A percentile compares a stretch with the other conserved stretches of the same genome.
These are phyloP conservation scores for Atherinosoma microstoma DNA, from an alignment of 2,797 vertebrate species.

Conservation along the genomic window DNA sequence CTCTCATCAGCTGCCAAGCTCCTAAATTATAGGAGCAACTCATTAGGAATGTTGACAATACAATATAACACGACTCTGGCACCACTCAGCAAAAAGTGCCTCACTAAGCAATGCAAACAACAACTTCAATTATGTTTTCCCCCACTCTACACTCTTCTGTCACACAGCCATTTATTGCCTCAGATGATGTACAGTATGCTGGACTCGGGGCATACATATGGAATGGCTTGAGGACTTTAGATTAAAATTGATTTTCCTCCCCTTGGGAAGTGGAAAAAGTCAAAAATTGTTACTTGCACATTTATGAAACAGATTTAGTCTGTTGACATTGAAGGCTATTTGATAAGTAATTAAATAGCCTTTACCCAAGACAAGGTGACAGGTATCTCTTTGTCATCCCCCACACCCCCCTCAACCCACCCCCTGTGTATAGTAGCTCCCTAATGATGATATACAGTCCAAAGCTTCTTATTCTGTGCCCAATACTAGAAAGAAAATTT, in stretches of 20 bases:
- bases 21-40: slow-evolving; percentile 81
- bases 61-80: slow-evolving; percentile 75
- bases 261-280: slow-evolving; percentile 92
- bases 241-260: slow-evolving; percentile 98
- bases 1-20: slow-evolving; percentile 62
- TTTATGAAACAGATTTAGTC: slow-evolving; percentile 96
- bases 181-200: slow-evolving; percentile 88
- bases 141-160: slow-evolving; percentile 44
- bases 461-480: slow-evolving; percentile 76
- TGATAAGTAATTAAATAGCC: slow-evolving; percentile 99
- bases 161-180: slow-evolving; percentile 87
- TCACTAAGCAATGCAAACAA: slow-evolving; percentile 80
- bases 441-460: slow-evolving; percentile 92
- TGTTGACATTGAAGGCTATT: slow-evolving; percentile 96
- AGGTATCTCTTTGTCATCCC: slow-evolving; percentile 87
- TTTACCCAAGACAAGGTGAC: slow-evolving; percentile 95
- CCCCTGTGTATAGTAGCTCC: slow-evolving; percentile 82
- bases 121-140: slow-evolving; percentile 78
- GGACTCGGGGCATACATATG: slow-evolving; percentile 89
- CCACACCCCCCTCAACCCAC: slow-evolving; percentile 6
- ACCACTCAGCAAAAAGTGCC: slow-evolving; percentile 77
- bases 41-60: slow-evolving; percentile 84
- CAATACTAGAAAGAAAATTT: slow-evolving; percentile 71
- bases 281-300: slow-evolving; percentile 96
- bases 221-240: slow-evolving; percentile 90